Evolutionary conservation across 2,113 vertebrate species (phyloP).

Genomic region (Hipposideros armiger): DNA sequence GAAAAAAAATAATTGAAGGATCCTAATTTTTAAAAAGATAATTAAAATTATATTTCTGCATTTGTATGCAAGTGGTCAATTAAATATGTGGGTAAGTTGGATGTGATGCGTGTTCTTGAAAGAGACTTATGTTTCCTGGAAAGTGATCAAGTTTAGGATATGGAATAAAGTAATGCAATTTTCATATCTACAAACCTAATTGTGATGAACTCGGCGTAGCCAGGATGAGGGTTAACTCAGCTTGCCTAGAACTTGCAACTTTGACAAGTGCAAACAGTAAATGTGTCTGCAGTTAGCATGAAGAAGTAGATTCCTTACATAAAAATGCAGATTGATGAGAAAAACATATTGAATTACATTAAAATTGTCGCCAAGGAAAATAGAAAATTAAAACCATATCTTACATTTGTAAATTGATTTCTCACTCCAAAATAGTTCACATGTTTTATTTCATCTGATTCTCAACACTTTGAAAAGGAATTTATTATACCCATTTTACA

Average conservation of each 20-base stretch:
- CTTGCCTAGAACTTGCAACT: not conserved
- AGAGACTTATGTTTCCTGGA: not conserved
- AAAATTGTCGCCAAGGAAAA: not conserved
- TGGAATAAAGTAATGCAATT: not conserved
- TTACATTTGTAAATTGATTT: not conserved
- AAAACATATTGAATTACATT: not conserved
- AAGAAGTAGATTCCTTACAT: not conserved
- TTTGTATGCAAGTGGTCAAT: conserved; percentile 64
- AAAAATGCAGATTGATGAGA: not conserved
- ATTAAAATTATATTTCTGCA: conserved; percentile 76
- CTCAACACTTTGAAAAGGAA: not conserved
- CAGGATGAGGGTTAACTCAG: not conserved
- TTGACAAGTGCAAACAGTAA: not conserved
- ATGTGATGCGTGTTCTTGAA: conserved; percentile 43
- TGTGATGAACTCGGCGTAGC: not conserved
- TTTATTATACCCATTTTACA: not conserved
- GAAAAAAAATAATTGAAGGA: conserved; percentile 78
- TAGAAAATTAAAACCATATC: not conserved
- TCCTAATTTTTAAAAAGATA: conserved; percentile 76
- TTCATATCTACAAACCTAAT: not conserved
- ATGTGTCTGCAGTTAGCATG: not conserved
- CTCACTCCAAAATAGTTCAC: not conserved
- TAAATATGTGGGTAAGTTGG: conserved; percentile 44
- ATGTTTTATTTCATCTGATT: not conserved
- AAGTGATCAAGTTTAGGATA: not conserved